Evolutionary conservation across 2,113 vertebrate species (phyloP).

Genomic region (Podarcis cretensis): DNA sequence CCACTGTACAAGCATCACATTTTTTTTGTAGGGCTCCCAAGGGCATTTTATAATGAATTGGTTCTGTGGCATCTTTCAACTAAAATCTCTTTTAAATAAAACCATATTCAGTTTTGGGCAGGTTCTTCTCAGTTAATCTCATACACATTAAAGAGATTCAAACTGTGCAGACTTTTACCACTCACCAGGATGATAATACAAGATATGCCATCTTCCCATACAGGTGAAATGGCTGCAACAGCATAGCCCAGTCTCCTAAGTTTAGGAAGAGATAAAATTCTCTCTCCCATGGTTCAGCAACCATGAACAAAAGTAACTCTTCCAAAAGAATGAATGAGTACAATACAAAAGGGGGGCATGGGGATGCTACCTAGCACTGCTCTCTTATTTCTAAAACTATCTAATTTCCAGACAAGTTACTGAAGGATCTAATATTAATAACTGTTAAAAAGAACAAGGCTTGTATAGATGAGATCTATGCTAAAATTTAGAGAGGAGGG

Average conservation of each 20-base stretch:
- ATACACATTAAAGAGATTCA: neutral
- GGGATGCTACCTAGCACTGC: neutral
- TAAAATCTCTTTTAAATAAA: neutral
- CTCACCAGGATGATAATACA: neutral
- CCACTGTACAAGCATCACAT: neutral
- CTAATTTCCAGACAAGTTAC: neutral
- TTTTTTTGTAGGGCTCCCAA: neutral
- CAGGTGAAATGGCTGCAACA: neutral
- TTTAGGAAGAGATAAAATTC: neutral
- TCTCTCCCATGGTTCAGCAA: neutral
- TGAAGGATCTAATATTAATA: neutral
- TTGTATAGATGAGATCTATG: neutral
- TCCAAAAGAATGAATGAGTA: neutral
- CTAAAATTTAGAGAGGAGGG: neutral
- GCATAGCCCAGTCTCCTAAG: neutral
- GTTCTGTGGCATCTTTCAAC: neutral
- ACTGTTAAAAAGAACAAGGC: neutral
- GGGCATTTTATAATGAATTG: neutral
- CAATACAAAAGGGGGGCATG: neutral
- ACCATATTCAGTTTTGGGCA: neutral
- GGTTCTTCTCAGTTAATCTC: neutral
- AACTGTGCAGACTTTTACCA: neutral
- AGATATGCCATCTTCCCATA: neutral
- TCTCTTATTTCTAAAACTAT: neutral
- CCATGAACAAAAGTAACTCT: neutral